Conservation (phyloP, 1,140 invertebrate genomes). For the Carcinoscorpius rotundicauda region DNA sequence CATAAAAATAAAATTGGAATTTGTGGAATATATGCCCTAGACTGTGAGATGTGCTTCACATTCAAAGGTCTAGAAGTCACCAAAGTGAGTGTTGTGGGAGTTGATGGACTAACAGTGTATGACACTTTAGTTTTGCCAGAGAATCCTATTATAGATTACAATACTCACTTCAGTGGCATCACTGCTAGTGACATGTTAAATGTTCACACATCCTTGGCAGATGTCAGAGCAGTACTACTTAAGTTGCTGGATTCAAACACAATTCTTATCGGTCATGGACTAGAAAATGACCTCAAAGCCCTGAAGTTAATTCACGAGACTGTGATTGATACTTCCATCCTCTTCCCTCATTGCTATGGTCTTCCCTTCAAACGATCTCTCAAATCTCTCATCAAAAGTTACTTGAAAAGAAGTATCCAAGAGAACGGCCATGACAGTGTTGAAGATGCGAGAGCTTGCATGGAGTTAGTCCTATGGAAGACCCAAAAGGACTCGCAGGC, state of each 20-base stretch:
- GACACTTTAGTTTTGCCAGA: slow-evolving; percentile 64
- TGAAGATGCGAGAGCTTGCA: slow-evolving; percentile 70
- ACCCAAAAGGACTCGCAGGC: background rate
- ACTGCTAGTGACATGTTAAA: slow-evolving; percentile 54
- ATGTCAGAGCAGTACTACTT: slow-evolving; percentile 80
- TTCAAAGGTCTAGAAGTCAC: slow-evolving; percentile 79
- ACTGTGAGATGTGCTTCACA: slow-evolving; percentile 75
- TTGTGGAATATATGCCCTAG: slow-evolving; percentile 59
- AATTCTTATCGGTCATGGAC: slow-evolving; percentile 89
- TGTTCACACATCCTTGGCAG: slow-evolving; percentile 57
- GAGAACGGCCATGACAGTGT: slow-evolving; percentile 79
- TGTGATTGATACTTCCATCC: slow-evolving; percentile 83
- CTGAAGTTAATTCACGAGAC: slow-evolving; percentile 81
- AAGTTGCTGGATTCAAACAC: slow-evolving; percentile 77
- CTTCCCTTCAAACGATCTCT: slow-evolving; percentile 80
- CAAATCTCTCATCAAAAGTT: slow-evolving; percentile 69
- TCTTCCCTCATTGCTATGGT: slow-evolving; percentile 89
- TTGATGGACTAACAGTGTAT: slow-evolving; percentile 62
- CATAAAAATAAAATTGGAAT: background rate
- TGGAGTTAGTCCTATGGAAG: slow-evolving; percentile 63
- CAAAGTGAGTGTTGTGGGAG: slow-evolving; percentile 73
- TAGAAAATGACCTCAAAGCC: slow-evolving; percentile 91
- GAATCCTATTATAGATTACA: slow-evolving; percentile 69
- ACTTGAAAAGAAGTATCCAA: slow-evolving; percentile 86
- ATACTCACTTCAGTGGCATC: slow-evolving; percentile 80